A percentile compares a stretch with the other conserved stretches of the same genome.
Conservation (phyloP, 1,140 invertebrate species). For the Hypothenemus hampei region DNA sequence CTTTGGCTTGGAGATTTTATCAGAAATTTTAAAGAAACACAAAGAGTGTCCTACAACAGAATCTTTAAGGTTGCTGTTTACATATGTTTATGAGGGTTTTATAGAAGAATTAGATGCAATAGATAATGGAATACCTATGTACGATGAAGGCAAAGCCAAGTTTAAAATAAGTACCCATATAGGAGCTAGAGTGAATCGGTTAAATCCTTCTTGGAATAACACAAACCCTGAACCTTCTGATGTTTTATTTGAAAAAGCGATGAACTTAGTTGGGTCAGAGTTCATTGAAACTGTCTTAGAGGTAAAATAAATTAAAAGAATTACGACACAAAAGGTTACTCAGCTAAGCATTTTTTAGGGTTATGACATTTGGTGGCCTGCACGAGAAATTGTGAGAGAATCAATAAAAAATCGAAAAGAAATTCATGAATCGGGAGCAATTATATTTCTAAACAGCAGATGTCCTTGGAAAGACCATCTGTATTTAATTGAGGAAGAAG, state of each 20-base stretch:
- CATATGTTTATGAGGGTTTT: conserved; percentile 83
- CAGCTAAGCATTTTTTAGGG: conserved; percentile 47
- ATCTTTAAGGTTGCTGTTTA: conserved; percentile 61
- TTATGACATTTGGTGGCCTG: conserved; percentile 76
- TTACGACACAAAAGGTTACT: no score
- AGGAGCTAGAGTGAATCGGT: conserved; percentile 63
- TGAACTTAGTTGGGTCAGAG: conserved; percentile 74
- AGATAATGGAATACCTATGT: conserved; percentile 89
- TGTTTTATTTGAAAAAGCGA: conserved; percentile 67
- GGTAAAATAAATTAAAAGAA: no score
- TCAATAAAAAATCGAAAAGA: conserved; percentile 66
- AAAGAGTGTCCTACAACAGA: conserved; percentile 46
- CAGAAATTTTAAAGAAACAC: conserved; percentile 48
- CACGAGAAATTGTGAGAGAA: conserved; percentile 64
- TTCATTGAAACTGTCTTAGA: conserved; percentile 68
- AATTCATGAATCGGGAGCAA: conserved; percentile 64
- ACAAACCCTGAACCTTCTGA: conserved; percentile 51
- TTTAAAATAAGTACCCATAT: conserved; percentile 79
- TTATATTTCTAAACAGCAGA: conserved; percentile 64
- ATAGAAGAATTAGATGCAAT: conserved; percentile 94
- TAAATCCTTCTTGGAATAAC: conserved; percentile 89
- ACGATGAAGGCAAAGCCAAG: conserved; percentile 65
- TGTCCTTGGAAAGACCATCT: conserved; percentile 91
- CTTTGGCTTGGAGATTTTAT: conserved; percentile 81
- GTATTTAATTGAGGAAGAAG: conserved; percentile 72